Conservation (phyloP, 2,113 vertebrate species). For the Manacus vitellinus region DNA sequence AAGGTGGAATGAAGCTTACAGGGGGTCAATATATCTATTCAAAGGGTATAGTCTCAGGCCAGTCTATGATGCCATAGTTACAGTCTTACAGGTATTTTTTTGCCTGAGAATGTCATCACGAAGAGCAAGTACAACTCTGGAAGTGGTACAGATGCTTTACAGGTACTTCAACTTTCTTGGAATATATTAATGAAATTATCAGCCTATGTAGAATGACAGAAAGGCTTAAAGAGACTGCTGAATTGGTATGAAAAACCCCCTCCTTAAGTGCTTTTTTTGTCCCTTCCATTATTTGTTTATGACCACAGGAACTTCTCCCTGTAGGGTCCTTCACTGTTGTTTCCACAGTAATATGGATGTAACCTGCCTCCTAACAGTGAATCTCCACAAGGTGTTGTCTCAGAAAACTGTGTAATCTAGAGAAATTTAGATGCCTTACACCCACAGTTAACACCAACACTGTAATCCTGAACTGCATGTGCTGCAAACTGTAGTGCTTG, state of each 20-base stretch:
- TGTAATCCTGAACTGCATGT: background rate
- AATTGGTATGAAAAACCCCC: background rate
- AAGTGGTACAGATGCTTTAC: background rate
- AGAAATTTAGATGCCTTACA: background rate
- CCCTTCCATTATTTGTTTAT: background rate
- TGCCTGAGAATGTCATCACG: background rate
- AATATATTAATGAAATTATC: background rate
- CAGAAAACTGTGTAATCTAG: background rate
- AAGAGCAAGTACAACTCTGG: background rate
- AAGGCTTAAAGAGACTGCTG: background rate
- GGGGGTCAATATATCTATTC: background rate
- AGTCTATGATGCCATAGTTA: background rate
- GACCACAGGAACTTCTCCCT: background rate
- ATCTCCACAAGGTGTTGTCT: background rate
- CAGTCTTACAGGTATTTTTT: background rate
- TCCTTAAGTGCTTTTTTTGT: background rate
- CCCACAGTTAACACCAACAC: background rate
- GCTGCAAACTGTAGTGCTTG: background rate
- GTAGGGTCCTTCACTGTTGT: background rate
- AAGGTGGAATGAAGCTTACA: background rate
- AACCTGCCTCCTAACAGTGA: background rate
- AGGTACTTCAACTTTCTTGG: background rate
- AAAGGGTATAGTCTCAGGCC: background rate
- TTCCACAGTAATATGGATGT: background rate
- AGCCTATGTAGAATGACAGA: background rate